Evolutionary conservation across 2,797 vertebrate species (phyloP).

Genomic region (Cyprinella venusta): DNA sequence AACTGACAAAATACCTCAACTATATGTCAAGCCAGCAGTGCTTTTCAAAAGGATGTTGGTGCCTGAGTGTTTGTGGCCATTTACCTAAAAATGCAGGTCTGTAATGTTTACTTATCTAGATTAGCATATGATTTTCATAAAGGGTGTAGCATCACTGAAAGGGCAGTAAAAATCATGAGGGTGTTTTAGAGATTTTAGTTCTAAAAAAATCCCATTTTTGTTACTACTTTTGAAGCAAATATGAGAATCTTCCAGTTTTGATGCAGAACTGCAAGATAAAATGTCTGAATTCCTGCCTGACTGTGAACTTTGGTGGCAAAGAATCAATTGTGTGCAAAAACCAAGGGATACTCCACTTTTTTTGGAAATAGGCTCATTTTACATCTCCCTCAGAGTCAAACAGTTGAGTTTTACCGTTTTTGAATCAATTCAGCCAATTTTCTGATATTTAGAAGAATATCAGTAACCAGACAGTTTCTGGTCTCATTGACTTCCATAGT

Average conservation of each 20-base stretch:
- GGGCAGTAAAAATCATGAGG: neutral
- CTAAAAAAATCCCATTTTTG: neutral
- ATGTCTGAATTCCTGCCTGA: neutral
- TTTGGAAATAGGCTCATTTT: too few relatives aligned
- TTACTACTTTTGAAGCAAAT: neutral
- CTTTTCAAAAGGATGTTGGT: constrained; percentile 33
- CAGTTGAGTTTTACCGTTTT: too few relatives aligned
- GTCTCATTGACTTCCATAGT: too few relatives aligned
- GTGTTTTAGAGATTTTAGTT: constrained; percentile 1
- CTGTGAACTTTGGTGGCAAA: neutral
- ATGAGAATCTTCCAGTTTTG: neutral
- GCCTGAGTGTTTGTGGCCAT: constrained; percentile 14
- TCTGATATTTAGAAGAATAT: too few relatives aligned
- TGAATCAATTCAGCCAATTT: too few relatives aligned
- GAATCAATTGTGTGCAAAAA: constrained; percentile 68
- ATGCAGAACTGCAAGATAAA: neutral
- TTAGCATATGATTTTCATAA: constrained; percentile 19
- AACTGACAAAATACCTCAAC: constrained; percentile 34
- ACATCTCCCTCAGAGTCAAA: too few relatives aligned
- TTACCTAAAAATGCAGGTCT: neutral
- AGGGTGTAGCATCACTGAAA: neutral
- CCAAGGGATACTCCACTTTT: too few relatives aligned
- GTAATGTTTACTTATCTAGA: constrained; percentile 15
- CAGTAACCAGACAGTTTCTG: too few relatives aligned
- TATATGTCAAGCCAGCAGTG: neutral